Evolutionary conservation across 2,113 vertebrate species (phyloP).

Genomic region (Callipepla californica): DNA sequence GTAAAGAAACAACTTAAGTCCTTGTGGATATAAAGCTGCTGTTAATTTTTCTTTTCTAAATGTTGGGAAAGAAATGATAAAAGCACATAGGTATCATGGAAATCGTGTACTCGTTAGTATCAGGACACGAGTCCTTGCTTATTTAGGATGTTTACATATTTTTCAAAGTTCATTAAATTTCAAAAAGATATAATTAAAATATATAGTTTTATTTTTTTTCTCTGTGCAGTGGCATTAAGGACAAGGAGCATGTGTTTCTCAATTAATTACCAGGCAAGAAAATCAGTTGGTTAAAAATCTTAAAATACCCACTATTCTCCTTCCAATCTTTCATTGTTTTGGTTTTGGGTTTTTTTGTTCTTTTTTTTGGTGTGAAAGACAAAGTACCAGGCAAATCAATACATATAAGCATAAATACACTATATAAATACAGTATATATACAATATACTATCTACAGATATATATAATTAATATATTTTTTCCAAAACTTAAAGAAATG

Average conservation of each 20-base stretch:
- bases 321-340: background rate
- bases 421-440: background rate
- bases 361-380: background rate
- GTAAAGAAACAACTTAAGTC: background rate
- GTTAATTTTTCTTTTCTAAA: background rate
- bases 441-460: background rate
- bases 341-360: too few species aligned
- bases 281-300: background rate
- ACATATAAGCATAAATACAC: background rate
- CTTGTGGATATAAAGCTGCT: background rate
- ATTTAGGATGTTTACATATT: background rate
- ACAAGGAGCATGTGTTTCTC: background rate
- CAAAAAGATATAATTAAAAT: background rate
- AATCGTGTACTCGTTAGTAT: background rate
- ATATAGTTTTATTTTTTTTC: background rate
- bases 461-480: background rate
- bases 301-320: background rate
- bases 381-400: background rate
- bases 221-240: background rate
- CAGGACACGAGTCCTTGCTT: background rate
- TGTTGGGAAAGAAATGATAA: background rate
- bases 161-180: background rate
- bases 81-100: background rate
- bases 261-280: background rate
- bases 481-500: background rate